phyloP scores from a whole-genome alignment of 2,888 invertebrate species.

The Teinopalpus imperialis region DNA sequence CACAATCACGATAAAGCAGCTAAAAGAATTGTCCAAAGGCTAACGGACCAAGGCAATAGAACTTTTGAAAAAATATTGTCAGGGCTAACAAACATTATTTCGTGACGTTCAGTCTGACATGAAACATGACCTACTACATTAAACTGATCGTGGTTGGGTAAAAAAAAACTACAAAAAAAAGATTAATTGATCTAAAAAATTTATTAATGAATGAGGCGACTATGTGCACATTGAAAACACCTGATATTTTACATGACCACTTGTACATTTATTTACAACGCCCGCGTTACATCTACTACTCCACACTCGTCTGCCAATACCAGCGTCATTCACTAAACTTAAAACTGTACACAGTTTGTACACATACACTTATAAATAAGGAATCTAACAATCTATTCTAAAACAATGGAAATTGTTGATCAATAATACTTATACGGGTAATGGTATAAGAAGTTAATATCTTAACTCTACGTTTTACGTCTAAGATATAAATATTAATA shows the following conservation, averaged over 20 bases:
- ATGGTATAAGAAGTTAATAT: conserved; percentile 76
- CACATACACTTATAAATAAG: conserved; percentile 64
- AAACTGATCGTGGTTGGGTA: too few relatives aligned
- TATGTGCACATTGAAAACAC: conserved; percentile 82
- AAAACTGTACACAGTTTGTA: conserved; percentile 79
- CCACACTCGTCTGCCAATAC: conserved; percentile 37
- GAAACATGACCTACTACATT: too few relatives aligned
- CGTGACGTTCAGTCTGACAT: too few relatives aligned
- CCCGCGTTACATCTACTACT: conserved; percentile 41
- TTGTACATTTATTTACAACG: conserved; percentile 77
- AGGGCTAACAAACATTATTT: too few relatives aligned
- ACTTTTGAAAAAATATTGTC: too few relatives aligned
- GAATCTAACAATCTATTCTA: conserved; percentile 63
- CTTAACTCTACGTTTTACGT: conserved; percentile 67
- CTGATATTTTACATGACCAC: conserved; percentile 75
- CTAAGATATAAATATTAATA: conserved; percentile 67
- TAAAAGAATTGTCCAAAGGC: too few relatives aligned
- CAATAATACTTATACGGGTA: conserved; percentile 77
- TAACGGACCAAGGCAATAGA: too few relatives aligned
- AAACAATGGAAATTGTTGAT: conserved; percentile 79
- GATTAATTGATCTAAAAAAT: conserved; percentile 77
- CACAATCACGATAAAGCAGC: too few relatives aligned
- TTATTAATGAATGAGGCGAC: conserved; percentile 82
- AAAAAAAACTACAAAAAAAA: conserved; percentile 30
- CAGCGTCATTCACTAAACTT: conserved; percentile 44